phyloP scores from a whole-genome alignment of 1,140 invertebrate genomes.

The Lysiphlebus fabarum region DNA sequence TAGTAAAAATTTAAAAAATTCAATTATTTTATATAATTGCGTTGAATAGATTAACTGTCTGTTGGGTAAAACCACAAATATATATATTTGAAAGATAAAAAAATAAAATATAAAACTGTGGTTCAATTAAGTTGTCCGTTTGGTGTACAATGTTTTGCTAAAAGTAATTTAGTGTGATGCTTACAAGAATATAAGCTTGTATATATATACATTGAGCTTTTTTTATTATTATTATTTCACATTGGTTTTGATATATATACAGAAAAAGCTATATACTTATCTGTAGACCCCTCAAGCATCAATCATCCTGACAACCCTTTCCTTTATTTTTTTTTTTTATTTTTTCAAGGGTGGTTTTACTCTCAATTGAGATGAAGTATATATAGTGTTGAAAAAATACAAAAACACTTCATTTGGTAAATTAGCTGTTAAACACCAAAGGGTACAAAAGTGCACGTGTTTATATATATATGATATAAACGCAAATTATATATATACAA shows the following conservation, averaged over 20 bases:
- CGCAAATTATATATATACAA: too few relatives aligned
- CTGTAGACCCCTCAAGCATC: slow-evolving; percentile 45
- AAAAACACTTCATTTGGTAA: slow-evolving; percentile 58
- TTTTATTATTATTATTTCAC: too few relatives aligned
- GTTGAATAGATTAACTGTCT: slow-evolving; percentile 50
- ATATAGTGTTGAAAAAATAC: slow-evolving; percentile 52
- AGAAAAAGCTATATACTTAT: background rate
- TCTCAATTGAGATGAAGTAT: slow-evolving; percentile 54
- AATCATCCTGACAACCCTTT: slow-evolving; percentile 56
- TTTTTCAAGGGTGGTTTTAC: slow-evolving; percentile 49
- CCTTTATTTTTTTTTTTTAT: too few relatives aligned
- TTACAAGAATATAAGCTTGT: background rate
- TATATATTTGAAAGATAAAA: too few relatives aligned
- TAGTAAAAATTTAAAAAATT: too few relatives aligned
- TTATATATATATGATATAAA: too few relatives aligned
- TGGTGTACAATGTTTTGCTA: slow-evolving; percentile 25
- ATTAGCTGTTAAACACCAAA: slow-evolving; percentile 56
- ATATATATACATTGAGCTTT: too few relatives aligned
- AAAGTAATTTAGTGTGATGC: background rate
- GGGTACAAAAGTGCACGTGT: slow-evolving; percentile 23
- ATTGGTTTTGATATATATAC: background rate
- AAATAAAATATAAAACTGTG: slow-evolving; percentile 40
- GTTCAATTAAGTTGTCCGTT: slow-evolving; percentile 54
- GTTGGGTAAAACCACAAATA: slow-evolving; percentile 34
- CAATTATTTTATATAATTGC: too few relatives aligned